Evolutionary conservation across 2,113 vertebrate genomes (phyloP).

Genomic region (Sinocyclocheilus rhinocerous): DNA sequence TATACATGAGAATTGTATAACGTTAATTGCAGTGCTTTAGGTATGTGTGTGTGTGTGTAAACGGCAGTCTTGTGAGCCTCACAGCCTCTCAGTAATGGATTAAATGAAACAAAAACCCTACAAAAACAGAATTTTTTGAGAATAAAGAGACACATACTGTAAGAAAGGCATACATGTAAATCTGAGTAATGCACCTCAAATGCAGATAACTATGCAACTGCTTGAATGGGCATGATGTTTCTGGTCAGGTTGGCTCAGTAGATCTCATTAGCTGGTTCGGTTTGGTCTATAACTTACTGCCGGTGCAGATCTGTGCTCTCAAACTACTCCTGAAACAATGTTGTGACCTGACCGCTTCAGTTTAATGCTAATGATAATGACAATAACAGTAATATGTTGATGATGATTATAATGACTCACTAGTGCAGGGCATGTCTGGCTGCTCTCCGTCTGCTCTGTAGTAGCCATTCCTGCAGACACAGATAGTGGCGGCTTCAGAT

Average conservation of each 20-base stretch:
- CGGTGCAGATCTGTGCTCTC: background rate
- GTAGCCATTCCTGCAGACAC: conserved; percentile 92
- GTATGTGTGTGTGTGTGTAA: conserved; percentile 13
- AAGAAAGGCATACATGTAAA: background rate
- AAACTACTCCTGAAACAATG: background rate
- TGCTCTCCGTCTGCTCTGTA: conserved; percentile 89
- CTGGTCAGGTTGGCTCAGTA: background rate
- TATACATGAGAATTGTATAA: background rate
- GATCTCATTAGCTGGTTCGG: background rate
- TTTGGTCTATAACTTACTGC: background rate
- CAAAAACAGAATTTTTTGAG: background rate
- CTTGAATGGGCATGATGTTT: background rate
- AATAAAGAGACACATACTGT: background rate
- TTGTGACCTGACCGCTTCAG: background rate
- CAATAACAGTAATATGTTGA: background rate
- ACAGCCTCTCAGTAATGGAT: conserved; percentile 43
- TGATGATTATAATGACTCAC: conserved; percentile 77
- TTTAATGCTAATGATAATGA: background rate
- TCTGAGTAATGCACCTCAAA: too few species aligned
- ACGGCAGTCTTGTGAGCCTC: conserved; percentile 14
- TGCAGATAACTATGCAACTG: too few species aligned
- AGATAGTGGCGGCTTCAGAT: conserved; percentile 87
- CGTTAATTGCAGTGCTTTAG: background rate
- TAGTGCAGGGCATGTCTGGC: conserved; percentile 90
- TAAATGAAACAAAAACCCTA: background rate